A percentile compares a stretch with the other conserved stretches of the same genome.
These are phyloP conservation scores for Linyphia triangularis DNA, from an alignment of 2,888 invertebrate genomes.

Conservation along the genomic window DNA sequence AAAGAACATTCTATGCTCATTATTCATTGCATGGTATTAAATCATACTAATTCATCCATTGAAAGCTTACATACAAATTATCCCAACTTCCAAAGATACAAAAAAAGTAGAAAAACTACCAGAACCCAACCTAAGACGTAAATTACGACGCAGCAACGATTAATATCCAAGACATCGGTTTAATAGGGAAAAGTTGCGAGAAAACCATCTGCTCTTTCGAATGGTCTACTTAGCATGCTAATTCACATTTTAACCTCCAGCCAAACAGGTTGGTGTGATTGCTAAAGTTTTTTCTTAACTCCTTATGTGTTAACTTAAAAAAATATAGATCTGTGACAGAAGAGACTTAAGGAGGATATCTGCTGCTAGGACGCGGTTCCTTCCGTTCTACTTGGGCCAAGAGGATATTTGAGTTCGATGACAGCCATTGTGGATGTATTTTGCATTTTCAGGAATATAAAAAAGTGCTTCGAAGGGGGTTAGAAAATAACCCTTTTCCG, in stretches of 20 bases:
- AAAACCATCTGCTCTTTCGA: slow-evolving; percentile 4
- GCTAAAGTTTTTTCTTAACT: neutral
- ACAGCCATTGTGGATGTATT: slow-evolving; percentile 31
- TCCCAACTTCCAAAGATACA: neutral
- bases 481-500: slow-evolving; percentile 42
- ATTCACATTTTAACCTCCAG: slow-evolving; percentile 2
- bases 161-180: neutral
- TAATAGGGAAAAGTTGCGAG: neutral
- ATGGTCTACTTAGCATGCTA: slow-evolving; percentile 16
- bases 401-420: slow-evolving; percentile 41
- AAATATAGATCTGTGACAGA: neutral
- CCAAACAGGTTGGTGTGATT: slow-evolving; percentile 16
- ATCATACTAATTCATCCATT: no score
- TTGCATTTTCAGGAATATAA: slow-evolving; percentile 26
- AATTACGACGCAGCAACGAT: neutral
- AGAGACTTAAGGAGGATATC: neutral
- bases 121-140: neutral
- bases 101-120: neutral
- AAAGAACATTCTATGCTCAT: no score
- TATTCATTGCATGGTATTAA: no score
- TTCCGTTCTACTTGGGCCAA: slow-evolving; percentile 42
- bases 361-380: neutral
- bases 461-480: neutral
- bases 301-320: slow-evolving; percentile 5
- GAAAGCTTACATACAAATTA: neutral